These are phyloP conservation scores for Brassicogethes aeneus DNA, from an alignment of 2,888 invertebrate genomes.

Conservation along the genomic window DNA sequence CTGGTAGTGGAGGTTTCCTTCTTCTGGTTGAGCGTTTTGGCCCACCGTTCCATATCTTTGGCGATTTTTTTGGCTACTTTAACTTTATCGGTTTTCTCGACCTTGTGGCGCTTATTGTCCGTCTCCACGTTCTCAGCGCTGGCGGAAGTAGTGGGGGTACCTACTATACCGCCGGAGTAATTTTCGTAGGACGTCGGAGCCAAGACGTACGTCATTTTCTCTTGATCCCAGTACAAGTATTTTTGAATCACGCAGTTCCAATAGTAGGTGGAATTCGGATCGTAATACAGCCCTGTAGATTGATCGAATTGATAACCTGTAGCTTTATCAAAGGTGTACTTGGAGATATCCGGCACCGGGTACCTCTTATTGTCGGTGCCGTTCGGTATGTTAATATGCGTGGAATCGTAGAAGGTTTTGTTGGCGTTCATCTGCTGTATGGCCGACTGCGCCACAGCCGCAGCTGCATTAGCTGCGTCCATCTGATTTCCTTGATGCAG, in stretches of 20 bases:
- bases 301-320: slow-evolving; percentile 97
- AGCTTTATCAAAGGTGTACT: slow-evolving; percentile 88
- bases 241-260: slow-evolving; percentile 86
- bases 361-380: slow-evolving; percentile 61
- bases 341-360: slow-evolving; percentile 77
- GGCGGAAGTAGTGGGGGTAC: neutral
- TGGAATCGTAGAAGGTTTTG: slow-evolving; percentile 39
- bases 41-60: slow-evolving; percentile 94
- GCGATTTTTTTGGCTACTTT: slow-evolving; percentile 97
- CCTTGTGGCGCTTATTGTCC: slow-evolving; percentile 58
- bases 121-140: slow-evolving; percentile 27
- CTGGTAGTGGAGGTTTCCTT: slow-evolving; percentile 56
- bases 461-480: slow-evolving; percentile 73
- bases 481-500: slow-evolving; percentile 47
- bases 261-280: slow-evolving; percentile 92
- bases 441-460: slow-evolving; percentile 84
- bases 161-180: slow-evolving; percentile 13
- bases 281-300: slow-evolving; percentile 89
- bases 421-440: slow-evolving; percentile 56
- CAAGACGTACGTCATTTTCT: slow-evolving; percentile 53
- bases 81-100: slow-evolving; percentile 83
- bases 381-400: slow-evolving; percentile 45
- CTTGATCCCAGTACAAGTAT: slow-evolving; percentile 92
- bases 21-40: slow-evolving; percentile 92
- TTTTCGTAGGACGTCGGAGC: slow-evolving; percentile 37